These are phyloP conservation scores for Trissolcus basalis DNA, from an alignment of 1,140 invertebrate species.

Conservation along the genomic window DNA sequence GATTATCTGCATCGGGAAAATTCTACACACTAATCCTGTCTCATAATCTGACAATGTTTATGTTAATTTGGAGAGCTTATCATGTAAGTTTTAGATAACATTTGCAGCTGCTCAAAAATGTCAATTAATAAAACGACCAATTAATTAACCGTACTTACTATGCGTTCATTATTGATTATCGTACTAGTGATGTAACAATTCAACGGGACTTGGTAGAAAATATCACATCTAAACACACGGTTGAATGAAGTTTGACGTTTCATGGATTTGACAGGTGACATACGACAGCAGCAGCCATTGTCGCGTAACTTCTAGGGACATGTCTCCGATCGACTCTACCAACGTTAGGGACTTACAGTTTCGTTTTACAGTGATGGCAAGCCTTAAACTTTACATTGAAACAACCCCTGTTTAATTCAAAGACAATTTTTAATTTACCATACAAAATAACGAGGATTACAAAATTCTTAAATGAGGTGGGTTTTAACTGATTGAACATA, in stretches of 20 bases:
- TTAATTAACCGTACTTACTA: conserved; percentile 32
- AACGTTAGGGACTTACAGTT: too few species aligned
- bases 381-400: too few species aligned
- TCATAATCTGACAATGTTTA: conserved; percentile 12
- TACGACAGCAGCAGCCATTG: conserved; percentile 46
- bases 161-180: conserved; percentile 40
- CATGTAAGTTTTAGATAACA: conserved; percentile 9
- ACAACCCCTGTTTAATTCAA: too few species aligned
- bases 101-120: not conserved
- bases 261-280: conserved; percentile 48
- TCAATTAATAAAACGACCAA: not conserved
- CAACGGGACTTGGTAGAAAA: conserved; percentile 11
- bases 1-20: too few species aligned
- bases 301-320: conserved; percentile 1
- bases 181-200: not conserved
- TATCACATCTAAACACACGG: conserved; percentile 33
- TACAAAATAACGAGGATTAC: too few species aligned
- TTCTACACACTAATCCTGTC: not conserved
- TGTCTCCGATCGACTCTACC: too few species aligned
- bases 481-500: too few species aligned
- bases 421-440: too few species aligned
- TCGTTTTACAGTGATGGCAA: too few species aligned
- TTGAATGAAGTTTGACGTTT: conserved; percentile 34
- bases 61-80: conserved; percentile 44
- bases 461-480: too few species aligned